Evolutionary conservation across 1,140 invertebrate genomes (phyloP).

Genomic region (Euwallacea fornicatus): DNA sequence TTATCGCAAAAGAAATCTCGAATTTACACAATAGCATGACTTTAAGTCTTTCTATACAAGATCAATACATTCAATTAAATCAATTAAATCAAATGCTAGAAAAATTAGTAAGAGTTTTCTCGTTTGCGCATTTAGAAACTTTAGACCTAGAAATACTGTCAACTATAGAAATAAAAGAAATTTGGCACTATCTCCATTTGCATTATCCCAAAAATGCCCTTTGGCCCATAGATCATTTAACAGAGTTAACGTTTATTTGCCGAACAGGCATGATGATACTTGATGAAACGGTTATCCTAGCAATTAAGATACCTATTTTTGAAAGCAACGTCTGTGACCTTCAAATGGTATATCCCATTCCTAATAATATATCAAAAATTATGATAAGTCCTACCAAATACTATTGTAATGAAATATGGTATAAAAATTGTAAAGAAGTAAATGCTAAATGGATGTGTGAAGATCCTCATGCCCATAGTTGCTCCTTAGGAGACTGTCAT

Average conservation of each 20-base stretch:
- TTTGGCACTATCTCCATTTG: conserved; percentile 4
- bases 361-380: conserved; percentile 11
- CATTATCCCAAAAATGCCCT: conserved; percentile 19
- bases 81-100: conserved; percentile 16
- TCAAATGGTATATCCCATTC: conserved; percentile 5
- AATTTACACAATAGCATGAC: no score
- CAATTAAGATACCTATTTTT: conserved; percentile 22
- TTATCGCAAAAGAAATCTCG: no score
- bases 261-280: conserved; percentile 4
- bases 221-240: conserved; percentile 9
- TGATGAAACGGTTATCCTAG: conserved; percentile 1
- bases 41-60: no score
- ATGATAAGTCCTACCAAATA: conserved; percentile 16
- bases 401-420: conserved; percentile 20
- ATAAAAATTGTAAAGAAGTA: not conserved
- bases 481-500: not conserved
- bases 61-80: not conserved
- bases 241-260: conserved; percentile 15
- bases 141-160: conserved; percentile 10
- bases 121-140: conserved; percentile 15
- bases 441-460: conserved; percentile 10
- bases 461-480: not conserved
- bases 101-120: conserved; percentile 12
- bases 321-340: not conserved
- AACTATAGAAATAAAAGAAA: conserved; percentile 8